Percentiles rank a stretch among this genome's conserved stretches.
phyloP scores from a whole-genome alignment of 2,113 vertebrate genomes.

The Eptesicus fuscus region DNA sequence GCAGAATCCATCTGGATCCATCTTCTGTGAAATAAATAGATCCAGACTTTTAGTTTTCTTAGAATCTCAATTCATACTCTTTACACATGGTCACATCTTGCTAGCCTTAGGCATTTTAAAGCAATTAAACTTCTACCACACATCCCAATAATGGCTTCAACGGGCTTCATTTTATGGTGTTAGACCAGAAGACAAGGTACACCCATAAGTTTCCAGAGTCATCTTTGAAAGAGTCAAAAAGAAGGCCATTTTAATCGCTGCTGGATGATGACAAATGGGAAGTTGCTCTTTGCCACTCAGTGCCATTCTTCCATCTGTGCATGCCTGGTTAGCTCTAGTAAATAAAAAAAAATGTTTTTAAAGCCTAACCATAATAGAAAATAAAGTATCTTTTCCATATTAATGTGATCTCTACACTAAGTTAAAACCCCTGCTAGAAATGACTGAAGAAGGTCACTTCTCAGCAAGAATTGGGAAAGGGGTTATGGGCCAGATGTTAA shows the following conservation, averaged over 20 bases:
- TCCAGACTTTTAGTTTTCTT: background rate
- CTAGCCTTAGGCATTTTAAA: constrained; percentile 53
- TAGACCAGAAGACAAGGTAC: background rate
- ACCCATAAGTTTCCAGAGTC: constrained; percentile 30
- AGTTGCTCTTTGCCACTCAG: background rate
- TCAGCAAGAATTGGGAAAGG: constrained; percentile 33
- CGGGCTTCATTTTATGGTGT: constrained; percentile 44
- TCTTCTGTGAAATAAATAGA: constrained; percentile 49
- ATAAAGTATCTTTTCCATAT: constrained; percentile 40
- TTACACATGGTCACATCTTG: constrained; percentile 45
- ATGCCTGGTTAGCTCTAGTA: background rate
- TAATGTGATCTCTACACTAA: constrained; percentile 1
- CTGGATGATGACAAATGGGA: background rate
- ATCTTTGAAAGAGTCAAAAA: constrained; percentile 20
- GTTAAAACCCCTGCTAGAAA: constrained; percentile 31
- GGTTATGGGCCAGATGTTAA: constrained; percentile 30
- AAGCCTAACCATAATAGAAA: background rate
- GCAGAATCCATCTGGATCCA: background rate
- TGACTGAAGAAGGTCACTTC: constrained; percentile 23
- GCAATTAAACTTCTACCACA: constrained; percentile 54
- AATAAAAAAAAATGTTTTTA: background rate
- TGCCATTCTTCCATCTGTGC: background rate
- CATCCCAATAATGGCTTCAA: constrained; percentile 48
- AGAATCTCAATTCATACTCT: background rate
- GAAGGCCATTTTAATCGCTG: background rate